Percentiles rank a stretch among this genome's conserved stretches.
Evolutionary conservation across 1,140 invertebrate genomes (phyloP).

Genomic region (Colletes gigas): DNA sequence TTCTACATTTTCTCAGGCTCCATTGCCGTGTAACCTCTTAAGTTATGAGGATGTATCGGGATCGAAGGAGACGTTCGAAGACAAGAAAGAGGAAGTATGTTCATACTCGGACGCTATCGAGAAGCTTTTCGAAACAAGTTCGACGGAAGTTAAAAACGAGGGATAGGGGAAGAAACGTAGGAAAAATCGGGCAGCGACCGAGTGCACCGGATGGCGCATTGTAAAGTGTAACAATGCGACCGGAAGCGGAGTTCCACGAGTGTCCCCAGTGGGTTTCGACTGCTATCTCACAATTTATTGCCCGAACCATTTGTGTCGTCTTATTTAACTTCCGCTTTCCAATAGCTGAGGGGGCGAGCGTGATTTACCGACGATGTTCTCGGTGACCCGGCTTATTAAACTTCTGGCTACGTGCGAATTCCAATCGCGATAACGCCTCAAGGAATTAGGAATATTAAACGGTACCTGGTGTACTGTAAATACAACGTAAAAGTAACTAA

Average conservation of each 20-base stretch:
- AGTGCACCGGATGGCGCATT: slow-evolving; percentile 18
- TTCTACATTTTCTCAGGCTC: too few species aligned
- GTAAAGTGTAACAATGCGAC: slow-evolving; percentile 50
- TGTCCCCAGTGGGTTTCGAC: slow-evolving; percentile 35
- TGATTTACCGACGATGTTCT: slow-evolving; percentile 39
- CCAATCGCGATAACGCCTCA: slow-evolving; percentile 15
- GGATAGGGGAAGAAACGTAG: not conserved
- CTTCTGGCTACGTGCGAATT: slow-evolving; percentile 38
- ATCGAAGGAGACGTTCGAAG: not conserved
- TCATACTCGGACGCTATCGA: not conserved
- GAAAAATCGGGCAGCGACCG: slow-evolving; percentile 4
- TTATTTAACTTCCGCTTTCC: slow-evolving; percentile 62
- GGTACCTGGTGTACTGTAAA: not conserved
- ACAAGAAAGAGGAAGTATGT: not conserved
- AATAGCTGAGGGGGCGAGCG: slow-evolving; percentile 23
- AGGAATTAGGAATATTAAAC: slow-evolving; percentile 4
- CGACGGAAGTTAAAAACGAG: slow-evolving; percentile 2
- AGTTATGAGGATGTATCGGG: not conserved
- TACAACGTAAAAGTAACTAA: too few species aligned
- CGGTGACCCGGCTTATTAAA: slow-evolving; percentile 43
- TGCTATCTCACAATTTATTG: slow-evolving; percentile 63
- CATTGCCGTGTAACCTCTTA: too few species aligned
- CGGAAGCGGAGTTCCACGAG: slow-evolving; percentile 27
- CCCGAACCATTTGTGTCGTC: slow-evolving; percentile 49
- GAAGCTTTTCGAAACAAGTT: not conserved